Evolutionary conservation across 2,888 invertebrate genomes (phyloP).

Genomic region (Escarpia spicata): DNA sequence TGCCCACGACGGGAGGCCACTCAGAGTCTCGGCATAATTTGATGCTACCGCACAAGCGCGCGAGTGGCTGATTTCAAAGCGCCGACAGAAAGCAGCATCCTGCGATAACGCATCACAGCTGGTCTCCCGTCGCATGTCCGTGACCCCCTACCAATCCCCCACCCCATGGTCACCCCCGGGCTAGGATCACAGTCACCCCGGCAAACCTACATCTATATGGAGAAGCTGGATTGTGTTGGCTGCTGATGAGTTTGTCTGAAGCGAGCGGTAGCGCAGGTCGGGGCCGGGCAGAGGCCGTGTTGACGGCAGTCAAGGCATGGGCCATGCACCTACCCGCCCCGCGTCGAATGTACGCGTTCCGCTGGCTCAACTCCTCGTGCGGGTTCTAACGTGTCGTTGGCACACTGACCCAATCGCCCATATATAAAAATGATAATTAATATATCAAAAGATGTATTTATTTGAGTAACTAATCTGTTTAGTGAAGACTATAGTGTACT

Average conservation of each 20-base stretch:
- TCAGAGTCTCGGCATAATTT: neutral
- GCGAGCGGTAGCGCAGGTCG: neutral
- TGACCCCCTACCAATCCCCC: neutral
- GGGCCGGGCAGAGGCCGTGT: neutral
- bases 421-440: neutral
- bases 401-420: neutral
- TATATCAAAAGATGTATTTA: too few species aligned
- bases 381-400: slow-evolving; percentile 1
- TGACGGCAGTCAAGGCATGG: neutral
- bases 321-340: neutral
- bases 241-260: neutral
- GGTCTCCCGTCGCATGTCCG: neutral
- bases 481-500: too few species aligned
- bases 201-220: neutral
- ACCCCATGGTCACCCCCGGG: neutral
- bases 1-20: neutral
- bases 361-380: neutral
- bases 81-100: neutral
- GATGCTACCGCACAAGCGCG: neutral
- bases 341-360: neutral
- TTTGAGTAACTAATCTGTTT: too few species aligned
- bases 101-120: neutral
- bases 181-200: neutral
- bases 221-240: neutral
- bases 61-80: neutral